These are phyloP conservation scores for Silurus meridionalis DNA, from an alignment of 2,113 vertebrate species.

Conservation along the genomic window DNA sequence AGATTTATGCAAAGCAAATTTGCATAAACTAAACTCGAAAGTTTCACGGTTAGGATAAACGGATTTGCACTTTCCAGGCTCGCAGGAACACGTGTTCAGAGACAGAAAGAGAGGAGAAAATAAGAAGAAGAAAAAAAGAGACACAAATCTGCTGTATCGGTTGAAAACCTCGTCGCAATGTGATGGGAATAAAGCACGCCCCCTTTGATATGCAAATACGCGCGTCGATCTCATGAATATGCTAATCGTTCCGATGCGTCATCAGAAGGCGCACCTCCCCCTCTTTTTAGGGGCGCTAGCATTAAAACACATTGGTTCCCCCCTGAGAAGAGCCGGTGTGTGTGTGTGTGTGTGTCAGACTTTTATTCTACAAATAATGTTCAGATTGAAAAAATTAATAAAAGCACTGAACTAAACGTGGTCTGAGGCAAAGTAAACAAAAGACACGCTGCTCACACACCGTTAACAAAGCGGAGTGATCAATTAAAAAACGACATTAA, in stretches of 20 bases:
- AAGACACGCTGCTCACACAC: neutral
- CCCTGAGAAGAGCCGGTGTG: neutral
- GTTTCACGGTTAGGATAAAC: neutral
- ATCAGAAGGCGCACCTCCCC: neutral
- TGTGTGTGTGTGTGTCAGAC: neutral
- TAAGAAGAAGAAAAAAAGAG: no score
- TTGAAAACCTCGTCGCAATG: no score
- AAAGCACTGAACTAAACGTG: neutral
- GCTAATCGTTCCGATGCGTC: neutral
- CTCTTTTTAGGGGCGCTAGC: neutral
- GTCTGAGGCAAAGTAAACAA: slow-evolving; percentile 21
- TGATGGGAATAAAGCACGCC: neutral
- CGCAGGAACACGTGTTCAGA: neutral
- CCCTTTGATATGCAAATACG: neutral
- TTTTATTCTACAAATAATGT: no score
- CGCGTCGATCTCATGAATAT: neutral
- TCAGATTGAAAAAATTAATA: no score
- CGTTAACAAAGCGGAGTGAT: neutral
- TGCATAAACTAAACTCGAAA: neutral
- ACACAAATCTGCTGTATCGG: no score
- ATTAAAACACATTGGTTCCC: neutral
- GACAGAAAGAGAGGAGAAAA: neutral
- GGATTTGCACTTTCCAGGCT: neutral
- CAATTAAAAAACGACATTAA: neutral
- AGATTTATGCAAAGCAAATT: neutral